phyloP scores from a whole-genome alignment of 1,140 invertebrate species.

The Macrosteles quadrilineatus region DNA sequence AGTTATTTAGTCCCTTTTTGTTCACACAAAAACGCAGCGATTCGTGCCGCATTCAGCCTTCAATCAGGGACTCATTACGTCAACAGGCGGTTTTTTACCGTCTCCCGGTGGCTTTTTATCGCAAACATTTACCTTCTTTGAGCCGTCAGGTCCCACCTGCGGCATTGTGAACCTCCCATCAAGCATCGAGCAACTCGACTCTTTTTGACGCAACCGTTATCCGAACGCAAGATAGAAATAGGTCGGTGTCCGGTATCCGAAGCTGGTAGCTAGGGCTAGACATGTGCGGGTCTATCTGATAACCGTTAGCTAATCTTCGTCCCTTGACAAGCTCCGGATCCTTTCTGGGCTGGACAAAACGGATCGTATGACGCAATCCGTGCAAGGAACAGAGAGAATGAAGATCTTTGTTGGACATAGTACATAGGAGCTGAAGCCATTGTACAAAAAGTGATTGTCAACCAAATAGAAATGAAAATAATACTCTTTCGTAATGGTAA shows the following conservation, averaged over 20 bases:
- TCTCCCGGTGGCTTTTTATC: neutral
- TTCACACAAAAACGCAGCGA: neutral
- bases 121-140: slow-evolving; percentile 16
- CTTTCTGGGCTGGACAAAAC: neutral
- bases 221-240: neutral
- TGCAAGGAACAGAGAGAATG: too few relatives aligned
- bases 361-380: too few relatives aligned
- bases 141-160: slow-evolving; percentile 3
- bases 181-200: slow-evolving; percentile 5
- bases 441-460: too few relatives aligned
- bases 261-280: neutral
- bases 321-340: neutral
- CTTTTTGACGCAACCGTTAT: slow-evolving; percentile 7
- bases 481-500: too few relatives aligned
- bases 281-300: neutral
- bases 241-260: neutral
- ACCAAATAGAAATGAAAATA: too few relatives aligned
- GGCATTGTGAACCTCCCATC: too few relatives aligned
- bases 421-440: too few relatives aligned
- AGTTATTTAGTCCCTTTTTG: slow-evolving; percentile 5
- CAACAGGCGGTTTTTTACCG: slow-evolving; percentile 1
- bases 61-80: slow-evolving; percentile 18
- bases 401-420: too few relatives aligned
- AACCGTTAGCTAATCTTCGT: slow-evolving; percentile 19
- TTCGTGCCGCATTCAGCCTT: slow-evolving; percentile 17